A percentile compares a stretch with the other conserved stretches of the same genome.
These are phyloP conservation scores for Dolichomitus sp. DNA, from an alignment of 2,888 invertebrate species.

Conservation along the genomic window DNA sequence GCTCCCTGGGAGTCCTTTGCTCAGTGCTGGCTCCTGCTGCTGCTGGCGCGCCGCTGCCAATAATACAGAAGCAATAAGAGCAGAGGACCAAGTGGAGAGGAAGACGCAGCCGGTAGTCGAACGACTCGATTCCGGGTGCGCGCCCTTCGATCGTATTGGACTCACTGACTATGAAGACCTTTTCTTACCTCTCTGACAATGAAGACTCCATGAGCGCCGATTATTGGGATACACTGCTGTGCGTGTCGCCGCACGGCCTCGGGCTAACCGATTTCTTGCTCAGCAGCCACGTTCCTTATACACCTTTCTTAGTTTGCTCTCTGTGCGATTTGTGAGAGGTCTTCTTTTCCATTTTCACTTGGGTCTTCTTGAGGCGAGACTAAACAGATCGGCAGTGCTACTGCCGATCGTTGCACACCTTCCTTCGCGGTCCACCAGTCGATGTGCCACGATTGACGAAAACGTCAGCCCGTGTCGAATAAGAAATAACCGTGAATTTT, in stretches of 20 bases:
- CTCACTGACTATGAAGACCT: conserved; percentile 8
- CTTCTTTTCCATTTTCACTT: conserved; percentile 11
- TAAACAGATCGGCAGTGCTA: conserved; percentile 18
- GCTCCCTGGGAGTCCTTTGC: conserved; percentile 22
- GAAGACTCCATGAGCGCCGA: conserved; percentile 66
- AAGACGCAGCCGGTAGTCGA: conserved; percentile 30
- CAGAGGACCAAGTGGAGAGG: conserved; percentile 12
- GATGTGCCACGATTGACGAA: conserved; percentile 30
- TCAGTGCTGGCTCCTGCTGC: not conserved
- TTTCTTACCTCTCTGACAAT: conserved; percentile 55
- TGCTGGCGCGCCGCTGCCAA: conserved; percentile 41
- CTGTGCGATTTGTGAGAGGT: not conserved
- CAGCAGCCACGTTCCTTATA: conserved; percentile 5
- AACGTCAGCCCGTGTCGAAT: conserved; percentile 30
- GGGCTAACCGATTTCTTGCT: conserved; percentile 37
- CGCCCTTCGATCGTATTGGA: not conserved
- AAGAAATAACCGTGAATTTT: conserved; percentile 28
- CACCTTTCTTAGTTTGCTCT: not conserved
- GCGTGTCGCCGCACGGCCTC: conserved; percentile 23
- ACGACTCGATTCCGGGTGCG: conserved; percentile 25
- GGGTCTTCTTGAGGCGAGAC: conserved; percentile 21
- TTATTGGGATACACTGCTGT: conserved; percentile 55
- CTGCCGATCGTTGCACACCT: not conserved
- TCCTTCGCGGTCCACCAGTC: conserved; percentile 37
- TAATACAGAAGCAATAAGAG: conserved; percentile 58